Base-by-base conservation (phyloP, 2,113 vertebrate genomes). In the Poecile atricapillus region DNA sequence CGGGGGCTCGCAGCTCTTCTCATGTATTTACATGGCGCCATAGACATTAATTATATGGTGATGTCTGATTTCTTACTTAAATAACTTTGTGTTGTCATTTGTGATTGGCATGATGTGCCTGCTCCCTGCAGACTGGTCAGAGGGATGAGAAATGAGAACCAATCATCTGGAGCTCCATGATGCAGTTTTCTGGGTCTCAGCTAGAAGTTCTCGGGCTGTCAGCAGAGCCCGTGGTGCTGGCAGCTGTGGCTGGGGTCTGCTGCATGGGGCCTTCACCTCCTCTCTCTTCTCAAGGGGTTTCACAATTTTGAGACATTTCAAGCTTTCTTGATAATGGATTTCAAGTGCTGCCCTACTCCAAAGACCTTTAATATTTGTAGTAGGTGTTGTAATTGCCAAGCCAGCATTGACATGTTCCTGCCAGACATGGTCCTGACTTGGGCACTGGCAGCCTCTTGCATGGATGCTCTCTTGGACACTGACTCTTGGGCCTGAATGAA, bases 11-110 rank as follows among this genome's bases (percentile, higher is more conserved):
- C 6, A 8, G 17, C 19, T 24, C 69, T 68, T 67, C 69, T 20
- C 20, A 37, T n/a, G 60, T 46, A 4, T 78, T 74, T 41, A 5
- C 10, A 20, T 5, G 2, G 67, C 1, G 2, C 76, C 1, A 0
- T 11, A 30, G 63, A 77, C 49, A 41, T 90, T 64, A 79, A 68
- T 77, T 68, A 15, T 12, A 3, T 2, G 62, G 39, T 18, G 13
- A 25, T 41, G 7, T 64, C 83, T 5, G 6, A 35, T 86, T 80
- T 80, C 71, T 79, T 63, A 27, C 53, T 81, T 58, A 67, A 95
- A 83, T 68, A 83, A 43, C 74, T 90, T 68, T 22, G 37, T 5
- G 0, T 44, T 82, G 74, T 71, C 39, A 9, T 79, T 81, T 63
- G 8, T 67, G 89, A 68, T 39, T 64, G 91, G 63, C 80, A 35